Conservation (phyloP, 2,113 vertebrate species). For the Macrotus californicus region DNA sequence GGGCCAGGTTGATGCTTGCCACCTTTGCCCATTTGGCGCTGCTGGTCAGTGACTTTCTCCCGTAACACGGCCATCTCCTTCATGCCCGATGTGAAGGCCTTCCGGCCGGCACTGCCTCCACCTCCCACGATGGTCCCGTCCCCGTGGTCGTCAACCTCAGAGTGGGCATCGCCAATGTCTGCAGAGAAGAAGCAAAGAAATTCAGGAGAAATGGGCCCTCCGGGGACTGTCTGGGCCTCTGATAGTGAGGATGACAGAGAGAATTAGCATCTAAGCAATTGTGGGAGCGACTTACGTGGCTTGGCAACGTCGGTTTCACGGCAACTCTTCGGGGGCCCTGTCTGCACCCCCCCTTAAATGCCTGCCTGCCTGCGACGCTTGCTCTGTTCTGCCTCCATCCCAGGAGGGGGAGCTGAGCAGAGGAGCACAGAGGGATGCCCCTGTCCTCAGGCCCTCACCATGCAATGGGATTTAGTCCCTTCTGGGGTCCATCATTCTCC, state of each 20-base stretch:
- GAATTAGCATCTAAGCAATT: rapidly evolving
- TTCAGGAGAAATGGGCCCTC: background rate
- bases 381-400: background rate
- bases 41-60: slow-evolving; percentile 81
- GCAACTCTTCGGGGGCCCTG: background rate
- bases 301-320: background rate
- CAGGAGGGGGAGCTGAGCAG: rapidly evolving
- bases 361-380: background rate
- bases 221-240: background rate
- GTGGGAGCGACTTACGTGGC: rapidly evolving
- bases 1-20: slow-evolving; percentile 72
- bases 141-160: slow-evolving; percentile 76
- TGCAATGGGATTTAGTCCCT: background rate
- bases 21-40: slow-evolving; percentile 80
- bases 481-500: background rate
- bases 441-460: background rate
- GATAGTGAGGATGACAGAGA: rapidly evolving
- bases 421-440: background rate
- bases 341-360: rapidly evolving
- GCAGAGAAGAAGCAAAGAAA: slow-evolving; percentile 12
- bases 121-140: slow-evolving; percentile 73
- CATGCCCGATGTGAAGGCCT: slow-evolving; percentile 75
- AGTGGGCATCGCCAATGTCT: slow-evolving; percentile 76
- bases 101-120: slow-evolving; percentile 59
- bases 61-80: slow-evolving; percentile 81